phyloP scores from a whole-genome alignment of 2,888 invertebrate species.

The Corbicula japonica region DNA sequence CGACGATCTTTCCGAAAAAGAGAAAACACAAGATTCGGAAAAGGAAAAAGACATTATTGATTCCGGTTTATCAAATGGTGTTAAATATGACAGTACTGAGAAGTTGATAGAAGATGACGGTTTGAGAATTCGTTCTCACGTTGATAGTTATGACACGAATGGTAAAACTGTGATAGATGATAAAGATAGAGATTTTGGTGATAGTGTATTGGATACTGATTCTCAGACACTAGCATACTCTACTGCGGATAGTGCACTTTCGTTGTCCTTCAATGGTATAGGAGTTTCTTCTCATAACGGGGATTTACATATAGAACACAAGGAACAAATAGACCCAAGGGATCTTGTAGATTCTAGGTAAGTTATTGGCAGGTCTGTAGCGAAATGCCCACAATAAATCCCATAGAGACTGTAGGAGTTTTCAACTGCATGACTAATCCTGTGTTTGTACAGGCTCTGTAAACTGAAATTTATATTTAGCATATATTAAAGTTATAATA shows the following conservation, averaged over 20 bases:
- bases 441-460: too few species aligned
- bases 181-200: conserved; percentile 25
- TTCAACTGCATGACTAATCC: too few species aligned
- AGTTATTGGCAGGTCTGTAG: conserved; percentile 14
- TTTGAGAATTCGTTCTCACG: conserved; percentile 22
- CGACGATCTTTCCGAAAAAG: conserved; percentile 37
- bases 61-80: conserved; percentile 39
- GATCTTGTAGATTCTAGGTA: conserved; percentile 75
- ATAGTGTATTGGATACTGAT: conserved; percentile 34
- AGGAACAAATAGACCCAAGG: conserved; percentile 68
- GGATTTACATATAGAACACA: conserved; percentile 64
- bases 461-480: too few species aligned
- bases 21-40: conserved; percentile 41
- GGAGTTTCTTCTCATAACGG: conserved; percentile 69
- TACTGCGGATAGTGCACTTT: conserved; percentile 64
- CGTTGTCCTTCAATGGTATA: conserved; percentile 63
- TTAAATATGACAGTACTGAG: conserved; percentile 55
- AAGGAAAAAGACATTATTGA: conserved; percentile 28
- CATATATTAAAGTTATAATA: too few species aligned
- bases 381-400: not conserved
- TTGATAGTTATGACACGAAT: conserved; percentile 40
- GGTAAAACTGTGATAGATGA: conserved; percentile 55
- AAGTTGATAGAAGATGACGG: conserved; percentile 35
- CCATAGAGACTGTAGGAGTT: too few species aligned
- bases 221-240: conserved; percentile 46